A percentile compares a stretch with the other conserved stretches of the same genome.
Conservation (phyloP, 2,888 invertebrate species). For the Seira musarum region DNA sequence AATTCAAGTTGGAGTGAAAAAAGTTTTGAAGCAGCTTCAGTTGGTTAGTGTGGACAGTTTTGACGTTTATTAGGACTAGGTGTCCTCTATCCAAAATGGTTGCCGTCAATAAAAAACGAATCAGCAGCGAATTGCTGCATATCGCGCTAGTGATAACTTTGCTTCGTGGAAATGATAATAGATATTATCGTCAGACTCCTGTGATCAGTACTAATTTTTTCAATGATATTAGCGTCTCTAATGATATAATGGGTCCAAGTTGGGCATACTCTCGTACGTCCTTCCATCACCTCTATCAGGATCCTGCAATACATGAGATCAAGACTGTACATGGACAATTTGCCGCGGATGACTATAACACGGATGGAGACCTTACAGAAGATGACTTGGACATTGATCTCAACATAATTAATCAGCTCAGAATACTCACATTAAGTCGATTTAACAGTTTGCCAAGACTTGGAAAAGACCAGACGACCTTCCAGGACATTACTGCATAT, state of each 20-base stretch:
- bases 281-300: conserved; percentile 56
- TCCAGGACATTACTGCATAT: conserved; percentile 69
- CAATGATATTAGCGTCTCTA: conserved; percentile 58
- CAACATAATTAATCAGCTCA: conserved; percentile 58
- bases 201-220: conserved; percentile 59
- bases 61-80: too few species aligned
- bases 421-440: conserved; percentile 52
- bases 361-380: conserved; percentile 35
- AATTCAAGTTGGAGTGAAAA: not conserved
- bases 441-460: conserved; percentile 47
- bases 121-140: conserved; percentile 66
- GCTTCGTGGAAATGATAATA: conserved; percentile 59
- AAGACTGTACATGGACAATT: conserved; percentile 51
- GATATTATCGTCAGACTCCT: conserved; percentile 43
- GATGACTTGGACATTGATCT: conserved; percentile 54
- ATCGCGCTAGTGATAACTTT: conserved; percentile 66
- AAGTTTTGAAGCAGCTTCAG: too few species aligned
- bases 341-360: conserved; percentile 28
- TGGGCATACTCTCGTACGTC: conserved; percentile 65
- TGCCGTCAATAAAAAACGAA: conserved; percentile 61
- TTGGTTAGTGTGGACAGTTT: not conserved
- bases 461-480: conserved; percentile 56
- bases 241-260: conserved; percentile 62
- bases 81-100: conserved; percentile 48
- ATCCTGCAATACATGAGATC: conserved; percentile 52